phyloP scores from a whole-genome alignment of 2,888 invertebrate species.

The Microctonus hyperodae region DNA sequence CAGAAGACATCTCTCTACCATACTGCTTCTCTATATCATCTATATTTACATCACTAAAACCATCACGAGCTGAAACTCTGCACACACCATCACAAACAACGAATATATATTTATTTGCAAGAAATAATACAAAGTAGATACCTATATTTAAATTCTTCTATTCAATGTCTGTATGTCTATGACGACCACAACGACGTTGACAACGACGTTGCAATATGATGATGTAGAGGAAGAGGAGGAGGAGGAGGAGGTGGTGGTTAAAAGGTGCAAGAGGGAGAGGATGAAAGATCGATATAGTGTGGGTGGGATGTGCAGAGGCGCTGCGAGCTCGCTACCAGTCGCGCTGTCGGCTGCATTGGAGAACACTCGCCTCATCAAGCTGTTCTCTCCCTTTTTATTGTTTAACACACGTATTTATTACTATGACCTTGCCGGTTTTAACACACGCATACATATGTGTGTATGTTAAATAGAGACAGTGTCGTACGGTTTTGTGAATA shows the following conservation, averaged over 20 bases:
- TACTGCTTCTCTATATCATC: constrained; percentile 2
- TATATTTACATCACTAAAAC: constrained; percentile 26
- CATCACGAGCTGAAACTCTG: too few relatives aligned
- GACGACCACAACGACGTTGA: constrained; percentile 14
- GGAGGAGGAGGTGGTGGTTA: neutral
- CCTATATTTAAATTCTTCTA: neutral
- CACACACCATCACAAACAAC: neutral
- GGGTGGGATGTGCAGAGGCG: constrained; percentile 57
- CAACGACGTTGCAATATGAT: constrained; percentile 9
- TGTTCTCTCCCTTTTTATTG: constrained; percentile 4
- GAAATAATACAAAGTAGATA: too few relatives aligned
- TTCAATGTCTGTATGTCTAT: constrained; percentile 13
- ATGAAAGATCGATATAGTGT: constrained; percentile 62
- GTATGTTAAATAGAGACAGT: too few relatives aligned
- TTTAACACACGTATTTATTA: constrained; percentile 14
- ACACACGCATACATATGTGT: constrained; percentile 27
- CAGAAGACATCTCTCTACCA: constrained; percentile 12
- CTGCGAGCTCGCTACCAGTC: constrained; percentile 50
- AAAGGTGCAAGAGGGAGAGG: constrained; percentile 37
- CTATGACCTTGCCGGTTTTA: constrained; percentile 8
- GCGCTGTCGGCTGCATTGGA: constrained; percentile 48
- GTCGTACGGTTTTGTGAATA: too few relatives aligned
- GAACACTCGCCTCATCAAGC: constrained; percentile 35
- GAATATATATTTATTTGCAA: neutral
- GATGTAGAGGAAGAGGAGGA: constrained; percentile 21